Base-by-base conservation (phyloP, 2,888 invertebrate genomes). In the Nowickia ferox region DNA sequence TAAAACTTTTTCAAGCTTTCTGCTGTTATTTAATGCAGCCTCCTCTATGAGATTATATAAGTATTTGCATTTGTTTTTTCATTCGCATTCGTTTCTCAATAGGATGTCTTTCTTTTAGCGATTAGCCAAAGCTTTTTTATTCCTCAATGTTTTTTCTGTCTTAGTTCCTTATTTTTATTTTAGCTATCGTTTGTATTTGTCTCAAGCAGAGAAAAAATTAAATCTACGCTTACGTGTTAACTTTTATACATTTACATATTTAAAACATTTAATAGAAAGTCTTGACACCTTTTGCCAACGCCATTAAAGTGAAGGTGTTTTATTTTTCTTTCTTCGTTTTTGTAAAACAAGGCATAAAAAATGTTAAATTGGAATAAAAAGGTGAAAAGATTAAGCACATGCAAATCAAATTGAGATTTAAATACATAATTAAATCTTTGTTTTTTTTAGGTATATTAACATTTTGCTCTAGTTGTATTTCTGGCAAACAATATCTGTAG, bases 341-440 rank as follows among this genome's bases (percentile, higher is more conserved):
- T 22, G 61, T 76, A 65, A 63, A 76, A 69, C 38, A 11, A 19
- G 65, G 59, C 53, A 59, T 44, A 13, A 42, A 75, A 59, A 53
- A 55, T 57, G 40, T 13, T 48, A 48, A 48, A 40, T 48, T 65
- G 19, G n/a, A 1, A 30, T 38, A 46, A 30, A 75, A 76, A 76
- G 65, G 65, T 71, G 61, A 80, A 77, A 63, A 80, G 76, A 76
- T 80, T 80, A 84, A 80, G 76, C 38, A 59, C 69, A 84, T 84
- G 80, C 80, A 84, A 84, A 84, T 84, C 75, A 76, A 84, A 80
- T 80, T 76, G 74, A 84, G 71, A 80, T 84, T 80, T 71, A 80
- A 80, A 71, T 84, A 57, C 53, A 65, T 66, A 71, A 71, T 84
- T 84, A 84, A 80, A 75, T 59, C 51, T 57, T 19, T 66, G 30